A percentile compares a stretch with the other conserved stretches of the same genome.
Evolutionary conservation across 1,140 invertebrate genomes (phyloP).

Genomic region (Sycophaga agraensis): DNA sequence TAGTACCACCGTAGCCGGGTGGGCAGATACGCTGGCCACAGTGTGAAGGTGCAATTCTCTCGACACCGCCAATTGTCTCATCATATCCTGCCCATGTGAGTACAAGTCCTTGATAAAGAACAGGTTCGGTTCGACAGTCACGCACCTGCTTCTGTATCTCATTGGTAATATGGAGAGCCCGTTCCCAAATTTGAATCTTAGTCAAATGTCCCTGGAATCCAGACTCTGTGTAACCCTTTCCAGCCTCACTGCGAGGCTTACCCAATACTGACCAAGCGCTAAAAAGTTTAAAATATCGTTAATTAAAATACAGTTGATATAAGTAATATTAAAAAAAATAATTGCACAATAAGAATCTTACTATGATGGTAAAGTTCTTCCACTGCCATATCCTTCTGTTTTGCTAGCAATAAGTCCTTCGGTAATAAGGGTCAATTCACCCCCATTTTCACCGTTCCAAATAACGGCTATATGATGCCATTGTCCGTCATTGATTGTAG

Average conservation of each 20-base stretch:
- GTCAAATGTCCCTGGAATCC: slow-evolving; percentile 95
- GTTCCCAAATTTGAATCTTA: slow-evolving; percentile 92
- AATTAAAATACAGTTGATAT: slow-evolving; percentile 22
- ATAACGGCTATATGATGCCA: slow-evolving; percentile 96
- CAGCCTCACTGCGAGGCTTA: slow-evolving; percentile 75
- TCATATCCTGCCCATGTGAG: slow-evolving; percentile 94
- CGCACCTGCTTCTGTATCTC: slow-evolving; percentile 93
- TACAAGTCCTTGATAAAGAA: slow-evolving; percentile 81
- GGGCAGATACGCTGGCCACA: slow-evolving; percentile 87
- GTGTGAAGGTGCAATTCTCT: slow-evolving; percentile 85
- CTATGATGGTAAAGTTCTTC: slow-evolving; percentile 76
- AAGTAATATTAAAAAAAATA: slow-evolving; percentile 11
- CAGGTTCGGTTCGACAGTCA: slow-evolving; percentile 88
- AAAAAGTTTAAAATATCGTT: slow-evolving; percentile 38
- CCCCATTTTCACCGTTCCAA: slow-evolving; percentile 85
- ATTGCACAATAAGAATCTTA: slow-evolving; percentile 64
- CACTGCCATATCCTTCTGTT: slow-evolving; percentile 80
- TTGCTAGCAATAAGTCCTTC: slow-evolving; percentile 92
- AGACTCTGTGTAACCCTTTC: slow-evolving; percentile 76
- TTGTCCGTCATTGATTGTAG: slow-evolving; percentile 92
- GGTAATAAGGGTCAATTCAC: slow-evolving; percentile 83
- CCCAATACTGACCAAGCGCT: slow-evolving; percentile 92
- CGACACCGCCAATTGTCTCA: slow-evolving; percentile 83
- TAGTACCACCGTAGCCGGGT: slow-evolving; percentile 78
- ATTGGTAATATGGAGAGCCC: slow-evolving; percentile 84